Evolutionary conservation across 2,797 vertebrate species (phyloP), one percentile per base, ranked within the genome.

Genomic region (Telmatherina bonti): DNA sequence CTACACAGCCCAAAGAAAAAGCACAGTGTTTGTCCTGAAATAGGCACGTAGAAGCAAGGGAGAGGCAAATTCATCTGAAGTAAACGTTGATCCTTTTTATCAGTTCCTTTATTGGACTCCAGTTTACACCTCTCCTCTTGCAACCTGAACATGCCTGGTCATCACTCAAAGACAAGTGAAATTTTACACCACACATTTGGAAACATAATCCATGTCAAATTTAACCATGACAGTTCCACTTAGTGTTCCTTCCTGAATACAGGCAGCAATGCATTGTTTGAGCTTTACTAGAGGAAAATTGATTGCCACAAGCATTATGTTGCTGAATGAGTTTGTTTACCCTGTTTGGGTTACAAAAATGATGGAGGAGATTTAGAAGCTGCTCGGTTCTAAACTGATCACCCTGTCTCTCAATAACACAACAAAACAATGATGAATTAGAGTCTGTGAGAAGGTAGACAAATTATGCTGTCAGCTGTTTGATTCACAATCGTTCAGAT

Each of bases 321-420:
- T 30, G 78, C 69, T 91, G 87, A 90, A 92, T 91, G 88, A 89
- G 83, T 88, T 91, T 93, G 88, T 92, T 92, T 92, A 92, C 83
- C 82, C 88, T 82, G 86, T 88, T 89, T 85, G 74, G 74, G 86
- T 90, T 89, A 89, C 86, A 81, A 84, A 90, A 93, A 87, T 88
- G 86, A 92, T 76, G 83, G 84, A 85, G 86, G 61, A 81, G 85
- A 89, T 83, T 81, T 81, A 82, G 82, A 66, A 86, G 81, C 77
- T 59, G 70, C 88, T 83, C 82, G 68, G 36, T 76, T 86, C 79
- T 85, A 85, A 89, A 88, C 78, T 71, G 88, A 89, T 91, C 85
- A 81, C 76, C 70, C 83, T 68, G 77, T 86, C 82, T 81, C 70
- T 80, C 15, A n/a, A 88, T 71, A 78, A 83, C 53, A 81, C 67